Percentiles rank a stretch among this genome's conserved stretches.
These are phyloP conservation scores for Ennomos quercinarius DNA, from an alignment of 2,888 invertebrate genomes.

Conservation along the genomic window DNA sequence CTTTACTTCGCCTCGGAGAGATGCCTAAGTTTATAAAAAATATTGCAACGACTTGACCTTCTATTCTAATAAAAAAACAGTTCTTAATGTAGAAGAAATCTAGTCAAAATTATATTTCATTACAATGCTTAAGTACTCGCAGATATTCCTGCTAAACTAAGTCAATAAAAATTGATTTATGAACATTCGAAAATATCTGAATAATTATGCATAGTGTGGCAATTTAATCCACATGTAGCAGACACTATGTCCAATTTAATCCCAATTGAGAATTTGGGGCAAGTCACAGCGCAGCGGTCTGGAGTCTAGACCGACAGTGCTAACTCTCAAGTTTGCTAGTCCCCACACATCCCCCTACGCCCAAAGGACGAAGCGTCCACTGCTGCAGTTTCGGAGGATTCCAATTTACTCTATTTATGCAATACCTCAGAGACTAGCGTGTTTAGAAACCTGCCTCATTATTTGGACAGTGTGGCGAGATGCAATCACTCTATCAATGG, in stretches of 20 bases:
- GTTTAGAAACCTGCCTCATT: conserved; percentile 31
- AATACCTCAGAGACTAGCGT: conserved; percentile 60
- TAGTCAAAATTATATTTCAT: too few relatives aligned
- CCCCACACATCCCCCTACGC: conserved; percentile 48
- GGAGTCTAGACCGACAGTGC: conserved; percentile 63
- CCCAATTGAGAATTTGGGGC: conserved; percentile 63
- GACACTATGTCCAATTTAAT: conserved; percentile 70
- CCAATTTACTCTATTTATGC: conserved; percentile 75
- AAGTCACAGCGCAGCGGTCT: conserved; percentile 59
- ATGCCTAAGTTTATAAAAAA: conserved; percentile 23
- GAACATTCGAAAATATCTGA: conserved; percentile 38
- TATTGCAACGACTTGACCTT: conserved; percentile 10
- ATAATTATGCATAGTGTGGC: conserved; percentile 45
- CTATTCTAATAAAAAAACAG: too few relatives aligned
- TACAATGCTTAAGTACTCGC: too few relatives aligned
- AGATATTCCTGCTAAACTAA: too few relatives aligned
- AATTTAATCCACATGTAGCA: conserved; percentile 61
- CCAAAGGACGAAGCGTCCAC: conserved; percentile 63
- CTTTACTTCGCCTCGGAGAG: conserved; percentile 20
- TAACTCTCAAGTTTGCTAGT: conserved; percentile 72
- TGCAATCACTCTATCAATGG: conserved; percentile 35
- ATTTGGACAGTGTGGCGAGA: conserved; percentile 36
- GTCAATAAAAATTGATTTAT: conserved; percentile 37
- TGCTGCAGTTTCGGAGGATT: conserved; percentile 64
- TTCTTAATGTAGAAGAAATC: too few relatives aligned